Conservation (phyloP, 2,797 vertebrate species). For the Gallinago stenura region DNA sequence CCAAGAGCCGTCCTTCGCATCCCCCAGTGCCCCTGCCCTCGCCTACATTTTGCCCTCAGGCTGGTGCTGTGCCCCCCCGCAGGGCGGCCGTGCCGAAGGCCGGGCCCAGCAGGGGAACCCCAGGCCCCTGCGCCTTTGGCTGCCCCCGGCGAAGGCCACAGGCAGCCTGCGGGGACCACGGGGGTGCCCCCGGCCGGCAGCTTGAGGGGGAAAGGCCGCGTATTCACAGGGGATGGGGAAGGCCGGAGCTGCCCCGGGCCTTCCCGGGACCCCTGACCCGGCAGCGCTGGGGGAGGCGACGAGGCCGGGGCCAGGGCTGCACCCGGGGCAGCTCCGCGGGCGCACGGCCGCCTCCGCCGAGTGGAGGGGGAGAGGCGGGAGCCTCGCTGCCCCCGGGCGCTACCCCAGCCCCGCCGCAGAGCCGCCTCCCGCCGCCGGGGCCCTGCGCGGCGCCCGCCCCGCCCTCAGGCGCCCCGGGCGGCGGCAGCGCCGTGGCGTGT, state of each 20-base stretch:
- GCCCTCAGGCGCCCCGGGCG: not conserved
- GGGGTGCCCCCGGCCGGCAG: not conserved
- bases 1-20: not conserved
- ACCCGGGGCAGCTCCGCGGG: fast-evolving
- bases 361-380: fast-evolving
- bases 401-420: fast-evolving
- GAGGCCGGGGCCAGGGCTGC: fast-evolving
- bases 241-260: no score
- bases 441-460: not conserved
- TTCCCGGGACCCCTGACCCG: no score
- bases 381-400: fast-evolving
- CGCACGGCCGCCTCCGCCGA: fast-evolving
- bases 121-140: fast-evolving
- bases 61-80: fast-evolving
- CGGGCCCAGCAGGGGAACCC: not conserved
- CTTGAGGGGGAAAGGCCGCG: not conserved
- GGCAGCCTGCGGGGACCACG: not conserved
- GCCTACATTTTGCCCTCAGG: not conserved
- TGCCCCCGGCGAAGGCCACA: not conserved
- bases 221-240: no score
- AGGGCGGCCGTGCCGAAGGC: fast-evolving
- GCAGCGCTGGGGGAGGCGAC: no score
- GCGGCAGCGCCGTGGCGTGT: not conserved
- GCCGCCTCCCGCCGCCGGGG: not conserved
- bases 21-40: not conserved